Conservation (phyloP, 1,140 invertebrate species). For the Carposina sasakii region DNA sequence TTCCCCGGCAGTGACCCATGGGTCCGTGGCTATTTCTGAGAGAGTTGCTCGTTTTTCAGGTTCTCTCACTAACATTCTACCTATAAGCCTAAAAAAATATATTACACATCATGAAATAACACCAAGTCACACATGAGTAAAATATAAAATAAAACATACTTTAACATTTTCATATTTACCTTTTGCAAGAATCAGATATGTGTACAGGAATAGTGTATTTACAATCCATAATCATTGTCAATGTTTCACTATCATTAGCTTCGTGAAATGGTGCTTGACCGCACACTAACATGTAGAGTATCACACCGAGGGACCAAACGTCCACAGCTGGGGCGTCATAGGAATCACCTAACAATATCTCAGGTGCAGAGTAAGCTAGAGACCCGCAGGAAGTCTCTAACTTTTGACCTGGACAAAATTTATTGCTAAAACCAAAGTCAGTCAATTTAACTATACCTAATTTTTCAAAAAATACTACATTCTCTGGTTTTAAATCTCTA, state of each 20-base stretch:
- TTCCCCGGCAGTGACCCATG: constrained; percentile 83
- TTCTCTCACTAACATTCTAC: constrained; percentile 92
- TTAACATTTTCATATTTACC: constrained; percentile 66
- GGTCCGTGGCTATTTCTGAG: constrained; percentile 90
- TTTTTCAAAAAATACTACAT: constrained; percentile 99
- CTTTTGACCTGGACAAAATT: constrained; percentile 97
- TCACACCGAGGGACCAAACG: constrained; percentile 98
- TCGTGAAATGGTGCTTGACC: constrained; percentile 98
- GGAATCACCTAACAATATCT: constrained; percentile 97
- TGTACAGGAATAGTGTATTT: constrained; percentile 95
- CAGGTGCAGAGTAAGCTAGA: constrained; percentile 98
- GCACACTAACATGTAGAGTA: constrained; percentile 98
- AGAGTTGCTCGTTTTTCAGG: constrained; percentile 92
- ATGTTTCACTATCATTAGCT: constrained; percentile 98
- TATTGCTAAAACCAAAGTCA: constrained; percentile 99
- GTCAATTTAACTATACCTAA: constrained; percentile 98
- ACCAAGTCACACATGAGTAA: too few relatives aligned
- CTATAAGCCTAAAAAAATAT: constrained; percentile 81
- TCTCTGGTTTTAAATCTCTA: constrained; percentile 98
- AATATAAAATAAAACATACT: constrained; percentile 6
- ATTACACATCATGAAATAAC: constrained; percentile 6
- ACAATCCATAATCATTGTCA: constrained; percentile 99
- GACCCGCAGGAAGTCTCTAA: constrained; percentile 99
- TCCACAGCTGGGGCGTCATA: constrained; percentile 97
- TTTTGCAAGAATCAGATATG: constrained; percentile 89